Conservation (phyloP, 2,113 vertebrate species). For the Pelecanoides urinatrix region DNA sequence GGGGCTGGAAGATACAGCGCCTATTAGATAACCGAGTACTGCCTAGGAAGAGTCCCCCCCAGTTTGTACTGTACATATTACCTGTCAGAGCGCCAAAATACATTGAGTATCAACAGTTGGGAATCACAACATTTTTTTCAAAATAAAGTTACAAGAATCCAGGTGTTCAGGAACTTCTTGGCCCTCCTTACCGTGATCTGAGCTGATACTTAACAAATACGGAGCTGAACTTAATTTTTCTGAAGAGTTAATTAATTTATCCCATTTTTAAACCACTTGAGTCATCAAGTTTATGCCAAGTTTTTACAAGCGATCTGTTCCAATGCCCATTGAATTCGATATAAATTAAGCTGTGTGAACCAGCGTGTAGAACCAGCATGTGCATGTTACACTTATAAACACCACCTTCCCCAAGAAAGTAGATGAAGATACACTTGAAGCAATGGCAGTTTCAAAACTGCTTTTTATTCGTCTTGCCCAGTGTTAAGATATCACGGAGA, state of each 20-base stretch:
- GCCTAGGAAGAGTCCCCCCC: too few relatives aligned
- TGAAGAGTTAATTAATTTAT: neutral
- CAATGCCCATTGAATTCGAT: neutral
- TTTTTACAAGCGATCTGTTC: neutral
- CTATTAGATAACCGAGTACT: too few relatives aligned
- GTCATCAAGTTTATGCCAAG: neutral
- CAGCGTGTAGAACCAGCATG: neutral
- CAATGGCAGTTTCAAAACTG: neutral
- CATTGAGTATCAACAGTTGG: neutral
- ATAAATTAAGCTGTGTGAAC: neutral
- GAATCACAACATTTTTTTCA: neutral
- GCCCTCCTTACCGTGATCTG: neutral
- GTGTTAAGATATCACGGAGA: neutral
- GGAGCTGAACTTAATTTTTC: neutral
- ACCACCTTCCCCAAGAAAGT: neutral
- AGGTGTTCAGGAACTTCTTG: neutral
- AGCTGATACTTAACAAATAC: neutral
- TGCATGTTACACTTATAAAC: neutral
- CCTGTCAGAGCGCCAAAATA: neutral
- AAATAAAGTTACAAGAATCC: neutral
- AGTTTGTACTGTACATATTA: rapidly evolving
- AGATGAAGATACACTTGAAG: neutral
- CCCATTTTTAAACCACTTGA: neutral
- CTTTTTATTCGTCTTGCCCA: neutral
- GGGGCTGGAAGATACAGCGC: rapidly evolving